Evolutionary conservation across 2,888 invertebrate genomes (phyloP), one percentile per base, ranked within the genome.

Genomic region (Hydrotaea cyrtoneurina): DNA sequence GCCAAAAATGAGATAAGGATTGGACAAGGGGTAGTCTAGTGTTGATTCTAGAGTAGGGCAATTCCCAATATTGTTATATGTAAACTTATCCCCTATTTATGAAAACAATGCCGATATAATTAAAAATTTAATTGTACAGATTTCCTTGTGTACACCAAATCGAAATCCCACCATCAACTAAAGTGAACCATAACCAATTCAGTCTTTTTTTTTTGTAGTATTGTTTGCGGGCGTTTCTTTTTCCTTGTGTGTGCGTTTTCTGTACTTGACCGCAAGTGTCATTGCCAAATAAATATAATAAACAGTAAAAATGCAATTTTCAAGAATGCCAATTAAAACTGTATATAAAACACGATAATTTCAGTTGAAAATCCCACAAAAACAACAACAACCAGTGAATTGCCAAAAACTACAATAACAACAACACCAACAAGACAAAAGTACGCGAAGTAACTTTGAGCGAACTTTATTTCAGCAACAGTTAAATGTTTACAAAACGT

Each of bases 241-340:
- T n/a, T n/a, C n/a, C n/a, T n/a, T n/a, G n/a, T n/a, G n/a, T 23
- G 15, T 75, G 21, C 31, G 73, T 74, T 88, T 88, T 89, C 88
- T 91, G 85, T 85, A 82, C 85, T 89, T 90, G 89, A 89, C 88
- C 89, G 88, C 89, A 88, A 90, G 90, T 91, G 90, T 89, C 90
- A 91, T 88, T 91, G 91, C 86, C 88, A 86, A 84, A 83, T 84
- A 80, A 83, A 82, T 89, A 88, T 88, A 90, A 89, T 88, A 88
- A 89, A 88, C 88, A 88, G 87, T 89, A 80, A 77, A 76, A 86
- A 80, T 64, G 57, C 77, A 80, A 55, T 78, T 72, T 74, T 69
- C 66, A 90, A 90, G 89, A 90, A 90, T 90, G 91, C 91, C 90
- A 90, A 90, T 90, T 90, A 90, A 90, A 91, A 89, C 88, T 89